These are phyloP conservation scores for Drosophila emarginata DNA, from an alignment of 2,888 invertebrate genomes.

Conservation along the genomic window DNA sequence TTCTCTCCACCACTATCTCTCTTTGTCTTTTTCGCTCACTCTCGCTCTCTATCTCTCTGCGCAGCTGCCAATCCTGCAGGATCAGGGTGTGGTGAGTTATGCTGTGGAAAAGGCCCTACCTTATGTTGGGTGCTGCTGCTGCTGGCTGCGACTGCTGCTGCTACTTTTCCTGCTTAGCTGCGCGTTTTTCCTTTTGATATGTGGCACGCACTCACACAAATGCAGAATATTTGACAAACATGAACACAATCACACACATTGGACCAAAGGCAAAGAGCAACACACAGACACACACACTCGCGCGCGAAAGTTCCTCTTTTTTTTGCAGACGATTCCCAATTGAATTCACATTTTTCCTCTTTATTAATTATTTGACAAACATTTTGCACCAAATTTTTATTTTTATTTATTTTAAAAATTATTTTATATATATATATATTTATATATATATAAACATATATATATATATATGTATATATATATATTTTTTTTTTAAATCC, in stretches of 20 bases:
- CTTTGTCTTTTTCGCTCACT: conserved; percentile 8
- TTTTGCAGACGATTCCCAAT: conserved; percentile 18
- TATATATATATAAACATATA: not conserved
- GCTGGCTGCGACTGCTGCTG: conserved; percentile 19
- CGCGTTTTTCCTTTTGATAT: conserved; percentile 59
- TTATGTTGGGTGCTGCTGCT: conserved; percentile 54
- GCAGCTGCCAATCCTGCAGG: conserved; percentile 60
- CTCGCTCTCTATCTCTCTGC: conserved; percentile 26
- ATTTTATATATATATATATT: conserved; percentile 17
- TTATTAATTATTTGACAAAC: conserved; percentile 32
- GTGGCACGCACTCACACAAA: conserved; percentile 56
- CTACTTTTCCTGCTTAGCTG: conserved; percentile 32
- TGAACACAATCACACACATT: conserved; percentile 32
- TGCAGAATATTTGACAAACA: conserved; percentile 33
- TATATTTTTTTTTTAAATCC: conserved; percentile 14
- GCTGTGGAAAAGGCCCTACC: conserved; percentile 67
- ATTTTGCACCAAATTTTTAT: not conserved
- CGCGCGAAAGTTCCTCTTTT: conserved; percentile 32
- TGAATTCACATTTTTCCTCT: conserved; percentile 9
- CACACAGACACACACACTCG: conserved; percentile 31
- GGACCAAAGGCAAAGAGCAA: conserved; percentile 6
- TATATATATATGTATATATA: conserved; percentile 26
- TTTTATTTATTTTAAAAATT: conserved; percentile 20
- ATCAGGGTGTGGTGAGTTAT: conserved; percentile 81
- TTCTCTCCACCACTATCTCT: conserved; percentile 7